Percentiles rank a stretch among this genome's conserved stretches.
Conservation (phyloP, 2,888 invertebrate genomes). For the Oscheius sp. region DNA sequence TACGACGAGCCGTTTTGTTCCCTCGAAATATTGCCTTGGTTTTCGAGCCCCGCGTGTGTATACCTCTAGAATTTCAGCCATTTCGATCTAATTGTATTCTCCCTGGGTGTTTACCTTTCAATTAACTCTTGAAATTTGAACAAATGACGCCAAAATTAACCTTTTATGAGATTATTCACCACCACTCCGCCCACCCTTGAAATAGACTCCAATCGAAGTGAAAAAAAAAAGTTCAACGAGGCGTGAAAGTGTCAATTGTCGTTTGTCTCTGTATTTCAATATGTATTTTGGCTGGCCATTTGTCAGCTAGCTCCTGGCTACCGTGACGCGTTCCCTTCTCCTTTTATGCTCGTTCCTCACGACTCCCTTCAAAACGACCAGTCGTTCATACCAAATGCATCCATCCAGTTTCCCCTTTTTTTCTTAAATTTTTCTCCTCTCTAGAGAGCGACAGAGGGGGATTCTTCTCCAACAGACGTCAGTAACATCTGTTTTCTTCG, state of each 20-base stretch:
- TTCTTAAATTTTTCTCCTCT: not conserved
- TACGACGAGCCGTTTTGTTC: no score
- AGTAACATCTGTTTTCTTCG: not conserved
- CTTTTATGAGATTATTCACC: no score
- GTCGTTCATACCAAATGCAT: conserved; percentile 31
- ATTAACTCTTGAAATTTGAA: conserved; percentile 1
- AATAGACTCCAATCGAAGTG: not conserved
- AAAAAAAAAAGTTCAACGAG: not conserved
- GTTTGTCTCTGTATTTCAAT: no score
- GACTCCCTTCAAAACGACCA: conserved; percentile 14
- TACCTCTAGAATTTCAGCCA: conserved; percentile 22
- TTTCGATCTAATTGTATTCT: conserved; percentile 4
- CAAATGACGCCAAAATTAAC: not conserved
- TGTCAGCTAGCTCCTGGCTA: not conserved
- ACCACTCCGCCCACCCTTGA: no score
- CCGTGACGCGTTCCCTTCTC: not conserved
- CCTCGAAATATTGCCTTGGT: no score
- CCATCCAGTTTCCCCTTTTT: conserved; percentile 7
- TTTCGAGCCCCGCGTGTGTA: no score
- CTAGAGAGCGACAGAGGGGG: not conserved
- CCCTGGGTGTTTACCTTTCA: conserved; percentile 1
- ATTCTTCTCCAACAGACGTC: not conserved
- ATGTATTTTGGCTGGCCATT: not conserved
- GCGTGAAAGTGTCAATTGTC: not conserved
- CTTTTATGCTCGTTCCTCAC: not conserved